Evolutionary conservation across 2,888 invertebrate species (phyloP), one percentile per base, ranked within the genome.

Genomic region (Ophioninae sp.): DNA sequence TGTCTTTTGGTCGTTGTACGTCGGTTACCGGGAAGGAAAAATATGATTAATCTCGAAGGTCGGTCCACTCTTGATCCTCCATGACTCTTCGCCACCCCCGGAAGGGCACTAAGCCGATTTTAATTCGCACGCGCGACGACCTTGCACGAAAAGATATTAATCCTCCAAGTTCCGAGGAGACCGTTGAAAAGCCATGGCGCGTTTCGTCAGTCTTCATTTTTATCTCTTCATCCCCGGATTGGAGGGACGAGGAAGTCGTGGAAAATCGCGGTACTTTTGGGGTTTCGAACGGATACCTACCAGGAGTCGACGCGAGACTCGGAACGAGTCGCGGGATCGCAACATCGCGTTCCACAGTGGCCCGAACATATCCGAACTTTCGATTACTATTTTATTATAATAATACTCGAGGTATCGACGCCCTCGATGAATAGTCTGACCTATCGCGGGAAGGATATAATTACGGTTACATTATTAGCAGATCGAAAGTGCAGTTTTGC

Each of bases 391-490:
- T n/a, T n/a, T n/a, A n/a, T n/a, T n/a, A n/a, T n/a, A n/a, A n/a
- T n/a, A n/a, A n/a, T n/a, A n/a, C n/a, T n/a, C n/a, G n/a, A n/a
- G n/a, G n/a, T n/a, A n/a, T n/a, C n/a, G n/a, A 3, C 58, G 3
- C 8, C 20, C 58, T 17, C n/a, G 17, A 59, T 6, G n/a, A 20
- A 7, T 6, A n/a, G 20, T 61, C 17, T 23, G 58, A 30, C 71
- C 59, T 71, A 56, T 41, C 37, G 75, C 87, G 83, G 82, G 13
- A 83, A 82, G 85, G 85, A 86, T 84, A 85, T 88, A 88, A 90
- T 90, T 89, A 88, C 85, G 85, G 44, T 79, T 74, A 56, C 10
- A 41, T 88, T 89, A 88, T 89, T 88, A 88, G 85, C 88, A 69
- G 56, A 76, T 77, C 67, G 39, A 9, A 58, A 65, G 44, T 65